Conservation (phyloP, 2,888 invertebrate genomes). For the Oxytorus armatus region DNA sequence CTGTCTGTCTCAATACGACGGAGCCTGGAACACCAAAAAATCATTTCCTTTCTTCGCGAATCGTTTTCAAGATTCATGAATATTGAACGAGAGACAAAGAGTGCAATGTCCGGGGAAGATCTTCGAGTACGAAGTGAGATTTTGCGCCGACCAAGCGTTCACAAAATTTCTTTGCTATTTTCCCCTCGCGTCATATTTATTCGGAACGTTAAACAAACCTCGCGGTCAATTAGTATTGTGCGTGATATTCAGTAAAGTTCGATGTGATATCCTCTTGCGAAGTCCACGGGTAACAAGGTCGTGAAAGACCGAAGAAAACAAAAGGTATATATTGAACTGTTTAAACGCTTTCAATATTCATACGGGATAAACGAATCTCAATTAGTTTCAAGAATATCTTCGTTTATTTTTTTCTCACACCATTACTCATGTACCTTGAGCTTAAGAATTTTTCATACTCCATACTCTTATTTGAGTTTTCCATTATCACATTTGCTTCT, state of each 20-base stretch:
- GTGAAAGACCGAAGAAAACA: background rate
- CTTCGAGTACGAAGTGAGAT: background rate
- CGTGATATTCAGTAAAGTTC: conserved; percentile 24
- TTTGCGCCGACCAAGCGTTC: background rate
- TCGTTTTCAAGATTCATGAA: conserved; percentile 16
- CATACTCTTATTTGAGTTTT: conserved; percentile 25
- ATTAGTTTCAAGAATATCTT: conserved; percentile 14
- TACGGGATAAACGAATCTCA: conserved; percentile 10
- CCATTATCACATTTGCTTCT: conserved; percentile 23
- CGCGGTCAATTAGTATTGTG: conserved; percentile 13
- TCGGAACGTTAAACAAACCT: conserved; percentile 34
- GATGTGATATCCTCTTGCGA: background rate
- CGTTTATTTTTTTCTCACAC: background rate
- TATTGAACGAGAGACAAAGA: conserved; percentile 23
- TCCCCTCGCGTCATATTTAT: conserved; percentile 38
- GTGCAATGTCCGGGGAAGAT: background rate
- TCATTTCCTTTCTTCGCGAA: background rate
- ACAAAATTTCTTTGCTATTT: background rate
- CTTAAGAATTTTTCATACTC: conserved; percentile 10
- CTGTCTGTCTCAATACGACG: too few relatives aligned
- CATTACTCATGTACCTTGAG: background rate
- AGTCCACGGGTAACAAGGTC: background rate
- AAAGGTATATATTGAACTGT: background rate
- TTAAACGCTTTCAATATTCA: background rate
- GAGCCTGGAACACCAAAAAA: too few relatives aligned